These are phyloP conservation scores for Microctenopoma lineatum DNA, from an alignment of 2,797 vertebrate species.

Conservation along the genomic window DNA sequence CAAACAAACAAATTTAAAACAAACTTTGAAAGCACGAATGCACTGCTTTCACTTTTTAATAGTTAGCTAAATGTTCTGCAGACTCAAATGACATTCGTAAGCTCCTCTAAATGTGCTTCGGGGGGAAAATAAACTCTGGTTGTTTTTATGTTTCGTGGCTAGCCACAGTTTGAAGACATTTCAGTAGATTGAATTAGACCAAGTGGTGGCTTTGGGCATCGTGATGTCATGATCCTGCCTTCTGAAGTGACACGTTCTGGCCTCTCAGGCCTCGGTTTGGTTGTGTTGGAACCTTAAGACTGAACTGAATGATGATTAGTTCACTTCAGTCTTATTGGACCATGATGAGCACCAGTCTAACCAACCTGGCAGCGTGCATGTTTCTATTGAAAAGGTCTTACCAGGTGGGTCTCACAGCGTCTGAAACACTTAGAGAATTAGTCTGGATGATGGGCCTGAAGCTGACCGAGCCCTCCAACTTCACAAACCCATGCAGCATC, in stretches of 20 bases:
- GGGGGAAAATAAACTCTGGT: conserved; percentile 37
- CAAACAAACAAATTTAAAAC: conserved; percentile 60
- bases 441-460: conserved; percentile 23
- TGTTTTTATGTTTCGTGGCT: conserved; percentile 38
- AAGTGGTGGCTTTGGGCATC: conserved; percentile 40
- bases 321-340: conserved; percentile 24
- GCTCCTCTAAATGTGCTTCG: conserved; percentile 23
- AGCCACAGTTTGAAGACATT: conserved; percentile 47
- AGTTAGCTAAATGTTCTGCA: conserved; percentile 27
- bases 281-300: conserved; percentile 29
- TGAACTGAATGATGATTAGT: conserved; percentile 19
- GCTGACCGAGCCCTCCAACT: conserved; percentile 18
- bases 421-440: conserved; percentile 24
- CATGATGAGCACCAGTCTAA: neutral
- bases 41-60: conserved; percentile 31
- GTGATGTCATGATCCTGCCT: conserved; percentile 55
- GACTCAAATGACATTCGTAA: conserved; percentile 29
- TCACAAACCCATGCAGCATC: conserved; percentile 1
- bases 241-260: conserved; percentile 53
- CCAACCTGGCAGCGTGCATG: neutral
- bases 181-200: conserved; percentile 50
- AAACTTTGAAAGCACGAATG: conserved; percentile 27
- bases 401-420: conserved; percentile 35
- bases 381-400: conserved; percentile 3
- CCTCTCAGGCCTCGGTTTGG: conserved; percentile 6